Evolutionary conservation across 2,888 invertebrate species (phyloP).

Genomic region (Polietes domitor): DNA sequence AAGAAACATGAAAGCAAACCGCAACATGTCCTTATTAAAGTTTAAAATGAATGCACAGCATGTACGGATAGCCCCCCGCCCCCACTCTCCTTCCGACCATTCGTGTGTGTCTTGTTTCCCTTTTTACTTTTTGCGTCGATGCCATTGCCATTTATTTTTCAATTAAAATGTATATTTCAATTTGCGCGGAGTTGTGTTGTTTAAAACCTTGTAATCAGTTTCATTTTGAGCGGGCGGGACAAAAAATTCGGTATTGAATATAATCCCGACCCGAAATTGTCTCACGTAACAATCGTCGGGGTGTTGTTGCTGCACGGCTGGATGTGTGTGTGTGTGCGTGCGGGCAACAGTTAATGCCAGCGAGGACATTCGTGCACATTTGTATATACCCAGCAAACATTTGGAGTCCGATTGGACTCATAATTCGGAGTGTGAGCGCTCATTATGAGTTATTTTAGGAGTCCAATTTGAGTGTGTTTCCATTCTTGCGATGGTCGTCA

Average conservation of each 20-base stretch:
- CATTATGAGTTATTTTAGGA: no score
- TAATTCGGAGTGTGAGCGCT: no score
- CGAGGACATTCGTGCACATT: neutral
- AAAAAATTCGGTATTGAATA: neutral
- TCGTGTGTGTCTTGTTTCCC: neutral
- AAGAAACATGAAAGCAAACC: neutral
- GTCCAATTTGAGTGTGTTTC: no score
- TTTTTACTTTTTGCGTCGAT: neutral
- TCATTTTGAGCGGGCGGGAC: neutral
- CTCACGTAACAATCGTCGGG: slow-evolving; percentile 33
- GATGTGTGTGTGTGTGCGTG: neutral
- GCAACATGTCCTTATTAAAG: slow-evolving; percentile 18
- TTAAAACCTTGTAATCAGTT: slow-evolving; percentile 34
- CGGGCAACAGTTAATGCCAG: slow-evolving; percentile 6
- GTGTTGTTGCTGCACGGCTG: neutral
- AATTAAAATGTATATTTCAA: slow-evolving; percentile 34
- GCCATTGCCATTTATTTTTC: slow-evolving; percentile 37
- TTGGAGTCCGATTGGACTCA: no score
- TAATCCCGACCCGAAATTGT: slow-evolving; percentile 28
- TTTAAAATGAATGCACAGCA: slow-evolving; percentile 11
- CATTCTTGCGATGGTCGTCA: no score
- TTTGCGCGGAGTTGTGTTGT: slow-evolving; percentile 4
- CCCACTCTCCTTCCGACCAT: neutral
- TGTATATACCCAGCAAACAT: neutral
- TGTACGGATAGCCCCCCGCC: neutral